phyloP scores from a whole-genome alignment of 2,113 vertebrate species.

The Ageneiosus marmoratus region DNA sequence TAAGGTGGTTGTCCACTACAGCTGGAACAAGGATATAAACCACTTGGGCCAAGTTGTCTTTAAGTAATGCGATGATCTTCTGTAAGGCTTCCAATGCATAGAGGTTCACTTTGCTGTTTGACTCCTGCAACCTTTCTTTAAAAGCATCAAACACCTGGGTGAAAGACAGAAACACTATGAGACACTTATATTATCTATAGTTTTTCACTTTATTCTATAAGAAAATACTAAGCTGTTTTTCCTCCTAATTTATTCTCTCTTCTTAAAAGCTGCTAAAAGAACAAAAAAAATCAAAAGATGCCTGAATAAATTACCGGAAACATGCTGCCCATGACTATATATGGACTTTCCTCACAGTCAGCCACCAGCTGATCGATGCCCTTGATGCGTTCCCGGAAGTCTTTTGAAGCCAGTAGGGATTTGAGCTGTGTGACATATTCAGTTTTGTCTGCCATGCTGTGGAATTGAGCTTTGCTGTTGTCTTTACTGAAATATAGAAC shows the following conservation, averaged over 20 bases:
- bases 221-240: neutral
- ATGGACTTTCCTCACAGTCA: constrained; percentile 81
- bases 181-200: neutral
- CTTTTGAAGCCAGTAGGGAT: constrained; percentile 77
- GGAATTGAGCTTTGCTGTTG: constrained; percentile 67
- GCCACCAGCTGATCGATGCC: constrained; percentile 83
- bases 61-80: constrained; percentile 81
- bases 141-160: constrained; percentile 89
- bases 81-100: constrained; percentile 85
- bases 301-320: constrained; percentile 74
- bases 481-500: constrained; percentile 68
- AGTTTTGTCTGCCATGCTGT: constrained; percentile 78
- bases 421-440: constrained; percentile 81
- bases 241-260: neutral
- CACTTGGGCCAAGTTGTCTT: constrained; percentile 82
- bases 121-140: constrained; percentile 86
- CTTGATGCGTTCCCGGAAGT: constrained; percentile 85
- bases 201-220: neutral
- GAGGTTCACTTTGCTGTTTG: constrained; percentile 92
- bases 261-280: neutral
- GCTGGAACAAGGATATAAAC: constrained; percentile 89
- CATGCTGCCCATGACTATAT: constrained; percentile 79
- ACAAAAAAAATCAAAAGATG: neutral
- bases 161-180: neutral
- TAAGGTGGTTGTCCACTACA: constrained; percentile 93